Percentiles rank a stretch among this genome's conserved stretches.
Conservation (phyloP, 1,140 invertebrate genomes). For the Lordiphosa collinella region DNA sequence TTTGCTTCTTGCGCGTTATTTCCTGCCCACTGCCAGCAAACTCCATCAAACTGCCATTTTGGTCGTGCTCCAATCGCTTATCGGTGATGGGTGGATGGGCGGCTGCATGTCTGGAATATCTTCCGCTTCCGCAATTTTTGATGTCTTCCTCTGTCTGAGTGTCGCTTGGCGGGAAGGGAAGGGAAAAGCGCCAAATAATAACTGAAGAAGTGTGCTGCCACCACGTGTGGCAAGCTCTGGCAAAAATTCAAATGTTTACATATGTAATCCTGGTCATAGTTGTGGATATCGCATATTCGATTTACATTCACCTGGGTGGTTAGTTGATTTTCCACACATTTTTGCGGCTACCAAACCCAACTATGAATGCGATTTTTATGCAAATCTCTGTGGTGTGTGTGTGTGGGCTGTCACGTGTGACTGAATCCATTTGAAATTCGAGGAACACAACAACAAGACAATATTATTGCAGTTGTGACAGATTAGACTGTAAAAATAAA, state of each 20-base stretch:
- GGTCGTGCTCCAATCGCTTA: constrained; percentile 26
- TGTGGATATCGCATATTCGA: constrained; percentile 19
- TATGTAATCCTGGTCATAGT: not conserved
- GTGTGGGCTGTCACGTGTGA: constrained; percentile 21
- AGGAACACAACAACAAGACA: constrained; percentile 8
- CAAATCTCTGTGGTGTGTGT: constrained; percentile 28
- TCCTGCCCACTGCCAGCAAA: constrained; percentile 44
- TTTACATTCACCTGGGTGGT: not conserved
- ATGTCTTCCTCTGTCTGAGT: constrained; percentile 55
- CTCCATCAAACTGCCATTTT: constrained; percentile 36
- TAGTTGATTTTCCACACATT: constrained; percentile 6
- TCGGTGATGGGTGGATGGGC: constrained; percentile 15
- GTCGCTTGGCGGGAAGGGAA: not conserved
- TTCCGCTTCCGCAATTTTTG: constrained; percentile 66
- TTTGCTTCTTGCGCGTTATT: constrained; percentile 43
- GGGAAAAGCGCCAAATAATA: constrained; percentile 26
- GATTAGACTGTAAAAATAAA: too few relatives aligned
- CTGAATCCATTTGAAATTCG: constrained; percentile 9
- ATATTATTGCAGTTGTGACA: too few relatives aligned
- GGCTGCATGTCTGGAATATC: constrained; percentile 56
- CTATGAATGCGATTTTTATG: constrained; percentile 60
- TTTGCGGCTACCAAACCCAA: constrained; percentile 13
- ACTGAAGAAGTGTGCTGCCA: constrained; percentile 4
- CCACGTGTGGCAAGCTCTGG: constrained; percentile 18
- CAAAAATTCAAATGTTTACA: constrained; percentile 6